A percentile compares a stretch with the other conserved stretches of the same genome.
phyloP scores from a whole-genome alignment of 2,888 invertebrate species.

The Lepidocyrtinus sp. region DNA sequence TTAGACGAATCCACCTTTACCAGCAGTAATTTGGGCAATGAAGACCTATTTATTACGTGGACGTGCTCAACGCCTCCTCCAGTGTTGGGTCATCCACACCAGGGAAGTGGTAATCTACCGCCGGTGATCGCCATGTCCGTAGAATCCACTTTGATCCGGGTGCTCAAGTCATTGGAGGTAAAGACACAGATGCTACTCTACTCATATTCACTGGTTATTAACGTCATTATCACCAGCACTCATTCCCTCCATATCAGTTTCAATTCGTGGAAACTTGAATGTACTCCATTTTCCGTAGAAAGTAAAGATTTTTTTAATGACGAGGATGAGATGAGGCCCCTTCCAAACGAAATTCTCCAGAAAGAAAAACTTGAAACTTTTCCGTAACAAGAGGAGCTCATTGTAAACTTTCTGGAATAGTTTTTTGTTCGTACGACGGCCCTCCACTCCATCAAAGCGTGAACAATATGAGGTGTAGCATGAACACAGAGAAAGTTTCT shows the following conservation, averaged over 20 bases:
- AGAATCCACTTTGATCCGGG: conserved; percentile 75
- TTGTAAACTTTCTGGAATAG: no score
- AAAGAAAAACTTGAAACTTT: no score
- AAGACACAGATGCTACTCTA: background rate
- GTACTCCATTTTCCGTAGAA: no score
- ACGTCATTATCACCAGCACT: background rate
- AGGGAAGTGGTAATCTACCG: conserved; percentile 65
- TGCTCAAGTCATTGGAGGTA: conserved; percentile 74
- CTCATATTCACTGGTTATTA: background rate
- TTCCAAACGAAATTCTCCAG: no score
- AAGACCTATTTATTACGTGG: conserved; percentile 70
- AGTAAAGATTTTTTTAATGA: no score
- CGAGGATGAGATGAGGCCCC: no score
- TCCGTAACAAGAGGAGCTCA: no score
- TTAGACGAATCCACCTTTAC: conserved; percentile 68
- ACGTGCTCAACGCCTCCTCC: conserved; percentile 70
- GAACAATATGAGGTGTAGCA: conserved; percentile 53
- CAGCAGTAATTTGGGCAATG: conserved; percentile 68
- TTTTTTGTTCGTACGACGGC: no score
- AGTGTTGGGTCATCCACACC: conserved; percentile 67
- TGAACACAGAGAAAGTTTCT: conserved; percentile 46
- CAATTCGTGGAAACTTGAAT: no score
- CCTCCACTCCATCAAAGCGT: conserved; percentile 34
- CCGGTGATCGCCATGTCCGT: conserved; percentile 74
- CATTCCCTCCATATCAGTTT: background rate